Evolutionary conservation across 2,888 invertebrate species (phyloP), one percentile per base, ranked within the genome.

Genomic region (Habroteleia sp.): DNA sequence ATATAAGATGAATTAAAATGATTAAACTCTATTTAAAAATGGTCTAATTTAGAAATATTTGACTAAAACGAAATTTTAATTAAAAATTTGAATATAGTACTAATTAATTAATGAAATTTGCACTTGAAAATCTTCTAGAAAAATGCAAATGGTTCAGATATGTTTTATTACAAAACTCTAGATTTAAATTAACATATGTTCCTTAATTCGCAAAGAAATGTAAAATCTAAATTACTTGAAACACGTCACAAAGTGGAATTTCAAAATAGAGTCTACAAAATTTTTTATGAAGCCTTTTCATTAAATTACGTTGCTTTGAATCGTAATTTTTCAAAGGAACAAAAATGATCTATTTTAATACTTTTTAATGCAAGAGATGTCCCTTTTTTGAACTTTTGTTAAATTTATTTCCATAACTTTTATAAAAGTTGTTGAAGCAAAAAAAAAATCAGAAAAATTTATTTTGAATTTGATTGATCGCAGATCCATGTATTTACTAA

Each of bases 301-400:
- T 62, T 52, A 62, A 60, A 68, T 58, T 58, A 56, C 48, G 44
- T 50, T 10, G 13, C 58, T 69, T 60, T 60, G 58, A 60, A 60
- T 58, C 37, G 33, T 68, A 58, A 68, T 56, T 68, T 58, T 56
- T 44, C 35, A 66, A 46, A 66, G 46, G 35, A 11, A 33, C 13
- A 27, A 44, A 54, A 63, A 31, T 33, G 8, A 63, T 35, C 63
- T 35, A 63, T 52, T 50, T 63, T 42, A 31, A 33, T n/a, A 20
- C 41, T 56, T 56, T 39, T 56, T 41, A 16, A 27, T 13, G 50
- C 48, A 14, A 48, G 33, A 20, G 3, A n/a, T n/a, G n/a, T n/a
- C n/a, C n/a, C n/a, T n/a, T n/a, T n/a, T n/a, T n/a, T n/a, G n/a
- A n/a, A n/a, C n/a, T n/a, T n/a, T n/a, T n/a, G n/a, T n/a, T n/a